Evolutionary conservation across 1,140 invertebrate genomes (phyloP).

Genomic region (Dinoponera quadriceps): DNA sequence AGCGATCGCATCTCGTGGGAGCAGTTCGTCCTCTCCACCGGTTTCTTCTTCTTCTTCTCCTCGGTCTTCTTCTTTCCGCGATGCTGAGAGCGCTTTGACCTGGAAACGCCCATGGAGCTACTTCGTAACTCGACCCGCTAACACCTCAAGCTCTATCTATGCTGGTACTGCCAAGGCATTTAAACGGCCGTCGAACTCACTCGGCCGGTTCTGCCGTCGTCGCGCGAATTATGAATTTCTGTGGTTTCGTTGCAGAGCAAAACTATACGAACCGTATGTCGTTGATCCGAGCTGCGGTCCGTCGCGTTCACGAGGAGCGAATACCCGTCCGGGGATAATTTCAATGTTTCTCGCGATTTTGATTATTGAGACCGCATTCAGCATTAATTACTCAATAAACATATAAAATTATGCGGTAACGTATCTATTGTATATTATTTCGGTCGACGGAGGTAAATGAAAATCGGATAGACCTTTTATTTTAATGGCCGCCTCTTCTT

Average conservation of each 20-base stretch:
- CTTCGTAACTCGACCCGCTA: slow-evolving; percentile 32
- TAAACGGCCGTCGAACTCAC: slow-evolving; percentile 8
- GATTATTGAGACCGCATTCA: neutral
- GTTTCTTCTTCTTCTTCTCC: neutral
- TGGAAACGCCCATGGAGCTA: slow-evolving; percentile 27
- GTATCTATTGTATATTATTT: slow-evolving; percentile 14
- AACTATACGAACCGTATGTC: neutral
- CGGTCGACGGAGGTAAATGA: neutral
- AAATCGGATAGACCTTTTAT: slow-evolving; percentile 19
- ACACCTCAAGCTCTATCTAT: slow-evolving; percentile 12
- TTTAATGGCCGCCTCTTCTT: neutral
- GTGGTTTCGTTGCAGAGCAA: neutral
- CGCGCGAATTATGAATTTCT: neutral
- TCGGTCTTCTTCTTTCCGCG: slow-evolving; percentile 9
- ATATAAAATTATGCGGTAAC: neutral
- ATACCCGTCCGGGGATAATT: slow-evolving; percentile 23
- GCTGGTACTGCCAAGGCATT: neutral
- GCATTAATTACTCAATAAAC: neutral
- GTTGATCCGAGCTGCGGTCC: neutral
- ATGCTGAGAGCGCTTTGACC: slow-evolving; percentile 37
- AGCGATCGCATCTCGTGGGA: slow-evolving; percentile 59
- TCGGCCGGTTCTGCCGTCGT: neutral
- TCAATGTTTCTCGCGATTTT: neutral
- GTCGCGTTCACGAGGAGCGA: neutral
- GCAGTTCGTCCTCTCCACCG: slow-evolving; percentile 15